These are phyloP conservation scores for Watsonalla cultraria DNA, from an alignment of 2,888 invertebrate species.

Conservation along the genomic window DNA sequence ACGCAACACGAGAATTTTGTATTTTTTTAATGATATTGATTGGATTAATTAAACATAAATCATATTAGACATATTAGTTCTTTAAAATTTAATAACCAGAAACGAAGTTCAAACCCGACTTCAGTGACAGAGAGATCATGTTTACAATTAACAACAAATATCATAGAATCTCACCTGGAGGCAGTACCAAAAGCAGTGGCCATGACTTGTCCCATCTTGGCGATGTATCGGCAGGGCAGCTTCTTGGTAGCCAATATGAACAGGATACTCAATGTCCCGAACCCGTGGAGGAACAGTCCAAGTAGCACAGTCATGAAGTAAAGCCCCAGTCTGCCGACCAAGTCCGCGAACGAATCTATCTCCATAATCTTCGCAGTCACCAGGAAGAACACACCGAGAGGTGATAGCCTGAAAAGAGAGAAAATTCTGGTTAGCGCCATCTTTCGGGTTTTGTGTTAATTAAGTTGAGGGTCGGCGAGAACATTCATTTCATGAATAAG, in stretches of 20 bases:
- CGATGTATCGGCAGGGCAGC: slow-evolving; percentile 89
- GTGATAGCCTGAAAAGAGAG: slow-evolving; percentile 85
- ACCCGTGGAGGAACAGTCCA: slow-evolving; percentile 95
- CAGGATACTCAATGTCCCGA: slow-evolving; percentile 91
- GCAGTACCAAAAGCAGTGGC: slow-evolving; percentile 98
- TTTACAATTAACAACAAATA: neutral
- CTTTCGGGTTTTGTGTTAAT: neutral
- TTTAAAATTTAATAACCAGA: too few species aligned
- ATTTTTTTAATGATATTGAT: too few species aligned
- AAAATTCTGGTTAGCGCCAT: neutral
- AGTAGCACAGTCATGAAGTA: slow-evolving; percentile 95
- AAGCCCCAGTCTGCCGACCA: slow-evolving; percentile 92
- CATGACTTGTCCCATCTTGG: slow-evolving; percentile 92
- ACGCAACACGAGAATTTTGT: too few species aligned
- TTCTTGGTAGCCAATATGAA: slow-evolving; percentile 90
- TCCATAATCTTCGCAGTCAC: slow-evolving; percentile 95
- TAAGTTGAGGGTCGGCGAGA: too few species aligned
- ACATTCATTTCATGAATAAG: too few species aligned
- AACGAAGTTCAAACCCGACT: neutral
- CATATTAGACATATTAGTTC: too few species aligned
- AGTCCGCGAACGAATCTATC: slow-evolving; percentile 89
- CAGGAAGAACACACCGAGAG: slow-evolving; percentile 92
- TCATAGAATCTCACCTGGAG: slow-evolving; percentile 80
- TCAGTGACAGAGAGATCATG: neutral
- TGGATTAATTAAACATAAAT: too few species aligned